phyloP scores from a whole-genome alignment of 2,797 vertebrate species.

The Acipenser ruthenus region DNA sequence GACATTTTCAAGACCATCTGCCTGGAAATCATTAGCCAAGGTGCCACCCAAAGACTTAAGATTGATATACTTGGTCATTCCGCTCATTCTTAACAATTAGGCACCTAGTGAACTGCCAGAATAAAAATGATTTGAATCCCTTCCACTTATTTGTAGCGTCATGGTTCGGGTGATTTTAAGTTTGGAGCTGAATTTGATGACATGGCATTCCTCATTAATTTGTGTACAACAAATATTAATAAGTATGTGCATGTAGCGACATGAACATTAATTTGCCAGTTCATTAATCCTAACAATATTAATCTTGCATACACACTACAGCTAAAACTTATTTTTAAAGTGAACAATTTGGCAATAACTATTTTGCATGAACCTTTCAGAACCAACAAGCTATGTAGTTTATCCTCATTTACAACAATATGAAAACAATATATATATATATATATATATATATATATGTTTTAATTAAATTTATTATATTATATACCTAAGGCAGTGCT shows the following conservation, averaged over 20 bases:
- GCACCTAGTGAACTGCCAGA: constrained; percentile 45
- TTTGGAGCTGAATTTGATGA: constrained; percentile 71
- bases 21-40: constrained; percentile 39
- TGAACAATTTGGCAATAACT: constrained; percentile 42
- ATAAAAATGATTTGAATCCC: constrained; percentile 47
- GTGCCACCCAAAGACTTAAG: constrained; percentile 38
- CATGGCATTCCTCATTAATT: constrained; percentile 78
- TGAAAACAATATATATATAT: constrained; percentile 18
- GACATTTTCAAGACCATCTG: constrained; percentile 48
- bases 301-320: constrained; percentile 67
- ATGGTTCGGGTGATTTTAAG: constrained; percentile 64
- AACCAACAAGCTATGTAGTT: not conserved
- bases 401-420: not conserved
- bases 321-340: constrained; percentile 64
- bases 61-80: constrained; percentile 49
- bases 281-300: constrained; percentile 86
- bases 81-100: constrained; percentile 54
- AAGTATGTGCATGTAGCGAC: constrained; percentile 77
- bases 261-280: constrained; percentile 91
- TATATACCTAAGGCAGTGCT: constrained; percentile 5
- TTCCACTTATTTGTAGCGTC: constrained; percentile 60
- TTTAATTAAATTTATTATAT: not conserved
- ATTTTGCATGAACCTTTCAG: not conserved
- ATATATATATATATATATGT: no score
- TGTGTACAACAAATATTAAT: constrained; percentile 83